Conservation (phyloP, 1,140 invertebrate species). For the Bombus breviceps region DNA sequence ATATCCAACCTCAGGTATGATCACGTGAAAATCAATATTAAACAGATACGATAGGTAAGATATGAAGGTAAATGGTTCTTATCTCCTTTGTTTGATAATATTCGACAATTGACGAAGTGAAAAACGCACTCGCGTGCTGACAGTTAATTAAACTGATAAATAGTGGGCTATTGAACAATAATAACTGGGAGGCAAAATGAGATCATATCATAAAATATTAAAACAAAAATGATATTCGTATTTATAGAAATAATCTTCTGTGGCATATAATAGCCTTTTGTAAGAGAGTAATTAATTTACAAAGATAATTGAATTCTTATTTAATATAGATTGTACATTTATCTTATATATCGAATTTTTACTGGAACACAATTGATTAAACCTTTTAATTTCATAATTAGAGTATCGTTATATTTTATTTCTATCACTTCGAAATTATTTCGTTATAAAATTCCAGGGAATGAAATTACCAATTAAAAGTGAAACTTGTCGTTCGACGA, state of each 20-base stretch:
- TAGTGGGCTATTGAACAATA: background rate
- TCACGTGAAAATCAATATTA: background rate
- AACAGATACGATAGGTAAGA: too few relatives aligned
- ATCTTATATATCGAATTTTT: too few relatives aligned
- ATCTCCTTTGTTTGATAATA: background rate
- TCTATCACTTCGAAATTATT: too few relatives aligned
- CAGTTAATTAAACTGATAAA: slow-evolving; percentile 31
- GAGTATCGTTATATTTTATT: too few relatives aligned
- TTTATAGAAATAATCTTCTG: background rate
- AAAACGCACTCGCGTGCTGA: background rate
- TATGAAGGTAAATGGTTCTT: background rate
- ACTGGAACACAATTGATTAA: too few relatives aligned
- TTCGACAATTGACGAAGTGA: background rate
- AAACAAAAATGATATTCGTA: background rate
- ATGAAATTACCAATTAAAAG: too few relatives aligned
- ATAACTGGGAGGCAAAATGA: background rate
- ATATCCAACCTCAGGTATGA: slow-evolving; percentile 87
- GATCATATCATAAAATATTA: background rate
- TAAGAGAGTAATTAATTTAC: too few relatives aligned
- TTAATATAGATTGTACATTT: too few relatives aligned
- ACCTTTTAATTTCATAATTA: too few relatives aligned
- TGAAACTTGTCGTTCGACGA: too few relatives aligned
- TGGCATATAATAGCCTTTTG: background rate
- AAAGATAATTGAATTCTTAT: too few relatives aligned
- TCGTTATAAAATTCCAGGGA: too few relatives aligned